Evolutionary conservation across 2,888 invertebrate species (phyloP), one percentile per base, ranked within the genome.

Genomic region (Lepidochrysops patricia): DNA sequence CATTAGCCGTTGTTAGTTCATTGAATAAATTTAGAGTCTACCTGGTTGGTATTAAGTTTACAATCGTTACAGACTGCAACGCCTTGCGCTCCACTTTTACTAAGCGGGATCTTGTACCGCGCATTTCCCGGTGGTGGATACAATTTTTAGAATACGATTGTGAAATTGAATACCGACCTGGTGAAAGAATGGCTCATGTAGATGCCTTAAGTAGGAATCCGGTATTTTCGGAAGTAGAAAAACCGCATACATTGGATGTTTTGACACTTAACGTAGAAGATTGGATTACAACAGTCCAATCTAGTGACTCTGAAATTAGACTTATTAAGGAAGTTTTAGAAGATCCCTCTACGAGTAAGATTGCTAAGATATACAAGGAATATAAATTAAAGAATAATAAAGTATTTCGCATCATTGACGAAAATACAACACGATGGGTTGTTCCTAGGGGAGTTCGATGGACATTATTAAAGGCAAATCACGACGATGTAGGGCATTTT

Each of bases 21-120:
- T 35, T 32, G 54, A 60, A 4, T 13, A 60, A 63, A 25, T 64
- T 65, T 32, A 19, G 65, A 1, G 57, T 60, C 3, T 65, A 65
- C 35, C 15, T 66, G 3, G 2, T 64, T 1, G 65, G 63, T 6
- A 58, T 62, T 2, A 12, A 32, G 1, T 67, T 68, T 37, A 67
- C 60, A 34, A 57, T 67, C 1, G 58, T 66, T 1, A 73, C 72
- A 0, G 79, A 82, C 57, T 77, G 74, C 15, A 72, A 73, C 54
- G 67, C 74, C 0, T 37, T 77, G 0, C 49, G 49, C 12, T 9
- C 49, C 5, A 49, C 49, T 1, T 49, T 49, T 9, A 49, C 49
- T 12, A 49, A 49, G 23, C 9, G 25, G n/a, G 49, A 49, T 49
- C n/a, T 49, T n/a, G 25, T 49, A 25, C 49, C 49, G 3, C 49